These are phyloP conservation scores for Stichopus chloronotus DNA, from an alignment of 35 echinoderm and acorn worm genomes.

Conservation along the genomic window DNA sequence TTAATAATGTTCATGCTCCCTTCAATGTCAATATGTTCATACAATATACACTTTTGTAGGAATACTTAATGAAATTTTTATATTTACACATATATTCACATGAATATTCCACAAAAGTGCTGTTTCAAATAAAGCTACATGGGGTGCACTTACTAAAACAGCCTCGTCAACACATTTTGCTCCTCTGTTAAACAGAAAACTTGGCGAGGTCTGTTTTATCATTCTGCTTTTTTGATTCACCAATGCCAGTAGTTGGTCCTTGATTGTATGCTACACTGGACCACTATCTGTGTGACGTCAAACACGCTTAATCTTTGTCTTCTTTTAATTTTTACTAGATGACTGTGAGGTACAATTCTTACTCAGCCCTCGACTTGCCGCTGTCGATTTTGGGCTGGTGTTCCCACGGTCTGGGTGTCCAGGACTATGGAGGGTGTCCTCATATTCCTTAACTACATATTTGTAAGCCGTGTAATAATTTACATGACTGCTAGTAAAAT, in stretches of 20 bases:
- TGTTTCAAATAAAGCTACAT: neutral
- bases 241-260: slow-evolving; percentile 30
- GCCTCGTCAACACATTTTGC: slow-evolving; percentile 19
- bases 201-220: slow-evolving; percentile 29
- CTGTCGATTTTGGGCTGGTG: neutral
- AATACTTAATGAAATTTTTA: neutral
- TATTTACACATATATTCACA: neutral
- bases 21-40: neutral
- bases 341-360: neutral
- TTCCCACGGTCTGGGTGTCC: slow-evolving; percentile 23
- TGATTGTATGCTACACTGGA: neutral
- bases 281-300: slow-evolving; percentile 11
- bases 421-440: neutral
- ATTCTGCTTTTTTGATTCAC: slow-evolving; percentile 10
- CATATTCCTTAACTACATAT: slow-evolving; percentile 46
- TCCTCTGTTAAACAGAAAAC: slow-evolving; percentile 42
- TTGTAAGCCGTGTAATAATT: slow-evolving; percentile 58
- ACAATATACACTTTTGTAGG: neutral
- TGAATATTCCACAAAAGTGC: too few relatives aligned
- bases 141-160: slow-evolving; percentile 23
- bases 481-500: slow-evolving; percentile 48
- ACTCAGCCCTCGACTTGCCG: slow-evolving; percentile 7
- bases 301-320: neutral
- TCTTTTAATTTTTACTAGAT: neutral
- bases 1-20: neutral